Evolutionary conservation across 2,888 invertebrate genomes (phyloP).

Genomic region (Erebia aethiops): DNA sequence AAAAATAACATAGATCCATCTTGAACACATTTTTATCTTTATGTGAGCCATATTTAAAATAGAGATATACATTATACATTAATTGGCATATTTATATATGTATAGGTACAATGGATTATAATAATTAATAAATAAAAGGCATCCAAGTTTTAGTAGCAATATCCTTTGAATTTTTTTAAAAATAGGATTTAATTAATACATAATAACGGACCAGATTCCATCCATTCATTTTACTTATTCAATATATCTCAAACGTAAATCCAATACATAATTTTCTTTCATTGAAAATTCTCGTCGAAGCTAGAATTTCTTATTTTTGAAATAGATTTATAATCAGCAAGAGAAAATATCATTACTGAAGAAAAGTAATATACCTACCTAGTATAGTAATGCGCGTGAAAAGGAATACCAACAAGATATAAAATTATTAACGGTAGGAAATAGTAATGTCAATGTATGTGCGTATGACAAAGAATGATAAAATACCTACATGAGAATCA

Average conservation of each 20-base stretch:
- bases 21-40: too few relatives aligned
- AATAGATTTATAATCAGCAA: not conserved
- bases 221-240: not conserved
- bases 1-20: too few relatives aligned
- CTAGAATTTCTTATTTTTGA: not conserved
- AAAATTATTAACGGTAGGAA: conserved; percentile 46
- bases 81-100: too few relatives aligned
- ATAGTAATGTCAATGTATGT: conserved; percentile 49
- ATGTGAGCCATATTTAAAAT: too few relatives aligned
- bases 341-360: not conserved
- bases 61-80: too few relatives aligned
- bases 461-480: conserved; percentile 49
- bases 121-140: too few relatives aligned
- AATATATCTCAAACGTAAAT: not conserved
- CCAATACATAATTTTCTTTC: not conserved
- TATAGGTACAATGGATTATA: too few relatives aligned
- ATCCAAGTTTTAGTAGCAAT: too few relatives aligned
- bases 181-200: not conserved
- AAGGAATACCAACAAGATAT: conserved; percentile 9
- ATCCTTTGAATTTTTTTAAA: conserved; percentile 2
- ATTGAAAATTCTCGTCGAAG: not conserved
- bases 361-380: not conserved
- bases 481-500: conserved; percentile 58
- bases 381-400: not conserved
- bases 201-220: not conserved